These are phyloP conservation scores for Callithrix jacchus DNA, from an alignment of 2,113 vertebrate species.

Conservation along the genomic window DNA sequence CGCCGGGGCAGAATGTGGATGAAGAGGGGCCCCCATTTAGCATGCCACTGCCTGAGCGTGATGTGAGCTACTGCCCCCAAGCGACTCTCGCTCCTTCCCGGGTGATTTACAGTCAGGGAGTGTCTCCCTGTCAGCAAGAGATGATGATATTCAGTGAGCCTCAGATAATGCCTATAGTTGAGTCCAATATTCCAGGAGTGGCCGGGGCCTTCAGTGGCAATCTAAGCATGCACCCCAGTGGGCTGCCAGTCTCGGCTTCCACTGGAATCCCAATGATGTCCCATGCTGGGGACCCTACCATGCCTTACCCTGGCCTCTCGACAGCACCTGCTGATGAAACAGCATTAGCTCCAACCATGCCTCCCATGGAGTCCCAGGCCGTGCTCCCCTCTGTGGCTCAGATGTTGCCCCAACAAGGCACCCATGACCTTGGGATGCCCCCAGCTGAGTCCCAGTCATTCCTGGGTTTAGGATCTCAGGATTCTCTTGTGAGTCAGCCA, in stretches of 20 bases:
- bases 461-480: constrained; percentile 24
- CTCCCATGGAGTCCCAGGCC: background rate
- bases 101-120: background rate
- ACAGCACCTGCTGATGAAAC: background rate
- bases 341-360: background rate
- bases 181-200: background rate
- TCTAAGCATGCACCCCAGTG: background rate
- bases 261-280: background rate
- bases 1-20: background rate
- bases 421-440: background rate
- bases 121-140: background rate
- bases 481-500: background rate
- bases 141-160: background rate
- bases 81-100: background rate
- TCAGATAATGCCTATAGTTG: background rate
- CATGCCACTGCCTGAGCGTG: background rate
- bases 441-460: background rate
- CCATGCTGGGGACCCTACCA: background rate
- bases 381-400: background rate
- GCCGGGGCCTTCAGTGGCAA: background rate
- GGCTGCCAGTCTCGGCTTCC: background rate
- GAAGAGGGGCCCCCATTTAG: background rate
- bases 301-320: background rate
- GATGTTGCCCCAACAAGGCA: background rate
- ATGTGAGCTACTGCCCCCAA: background rate